These are phyloP conservation scores for Phrynocephalus versicolor DNA, from an alignment of 2,113 vertebrate genomes.

Conservation along the genomic window DNA sequence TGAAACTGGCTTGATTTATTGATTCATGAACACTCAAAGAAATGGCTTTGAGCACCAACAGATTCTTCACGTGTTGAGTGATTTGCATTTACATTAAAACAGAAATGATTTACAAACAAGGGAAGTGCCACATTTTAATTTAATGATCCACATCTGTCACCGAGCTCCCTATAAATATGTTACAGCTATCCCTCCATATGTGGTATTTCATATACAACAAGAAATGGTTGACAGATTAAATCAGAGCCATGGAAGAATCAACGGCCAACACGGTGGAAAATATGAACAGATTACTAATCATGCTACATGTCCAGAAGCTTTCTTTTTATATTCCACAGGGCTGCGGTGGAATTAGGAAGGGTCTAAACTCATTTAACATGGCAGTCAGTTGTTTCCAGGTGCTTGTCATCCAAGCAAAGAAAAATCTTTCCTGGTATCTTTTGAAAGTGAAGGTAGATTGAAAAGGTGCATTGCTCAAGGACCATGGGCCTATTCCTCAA, in stretches of 20 bases:
- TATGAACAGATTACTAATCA: slow-evolving; percentile 29
- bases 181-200: background rate
- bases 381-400: slow-evolving; percentile 6
- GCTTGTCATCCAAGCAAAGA: background rate
- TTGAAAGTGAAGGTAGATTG: background rate
- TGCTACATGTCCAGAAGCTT: slow-evolving; percentile 21
- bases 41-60: slow-evolving; percentile 30
- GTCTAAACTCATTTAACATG: background rate
- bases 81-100: slow-evolving; percentile 56
- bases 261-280: slow-evolving; percentile 22
- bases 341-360: background rate
- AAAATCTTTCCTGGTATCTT: background rate
- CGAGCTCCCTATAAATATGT: slow-evolving; percentile 35
- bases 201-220: slow-evolving; percentile 44
- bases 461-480: accelerated
- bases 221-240: slow-evolving; percentile 47
- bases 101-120: slow-evolving; percentile 55
- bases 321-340: slow-evolving; percentile 16
- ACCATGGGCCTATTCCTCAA: background rate
- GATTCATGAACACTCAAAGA: slow-evolving; percentile 34
- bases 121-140: slow-evolving; percentile 49
- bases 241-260: slow-evolving; percentile 33
- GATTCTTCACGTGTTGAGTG: slow-evolving; percentile 36
- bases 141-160: slow-evolving; percentile 33
- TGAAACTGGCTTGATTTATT: slow-evolving; percentile 27